Evolutionary conservation across 1,140 invertebrate species (phyloP), one percentile per base, ranked within the genome.

Genomic region (Calosoma granatense): DNA sequence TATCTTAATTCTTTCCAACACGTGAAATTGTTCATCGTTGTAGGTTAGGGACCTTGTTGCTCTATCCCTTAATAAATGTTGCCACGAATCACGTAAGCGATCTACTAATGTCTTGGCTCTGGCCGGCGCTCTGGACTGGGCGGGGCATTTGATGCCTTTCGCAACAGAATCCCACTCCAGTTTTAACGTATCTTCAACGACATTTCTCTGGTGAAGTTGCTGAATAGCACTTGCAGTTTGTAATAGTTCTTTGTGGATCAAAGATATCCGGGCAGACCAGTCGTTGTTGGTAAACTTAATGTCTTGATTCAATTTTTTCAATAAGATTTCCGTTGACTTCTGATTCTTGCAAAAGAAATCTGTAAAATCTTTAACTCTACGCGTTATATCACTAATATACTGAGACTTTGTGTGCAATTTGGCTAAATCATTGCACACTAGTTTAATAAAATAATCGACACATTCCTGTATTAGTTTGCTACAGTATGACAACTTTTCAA

Each of bases 11-110:
- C 91, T 82, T 77, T 94, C 92, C 52, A 95, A 74, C 43, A 92
- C 85, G 73, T 95, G 92, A 68, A 95, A 93, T 72, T 94, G 91
- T 73, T 94, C 92, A 74, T 95, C 92, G 68, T 94, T 93, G 70
- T 91, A 92, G 0, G 90, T 92, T 1, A 94, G 72, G 58, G 81
- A 84, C 59, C 88, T 77, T 9, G 90, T 90, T 19, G 89, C 89
- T 63, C 90, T 79, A 76, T 95, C 90, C 39, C 91, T 77, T 21
- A 93, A 78, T 51, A 94, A 76, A 78, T 93, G 89, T 72, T 94
- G 91, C 92, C 92, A 95, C 0, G 90, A 92, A 63, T 94, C 91
- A 26, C 90, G 76, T 57, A 94, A 73, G 58, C 88, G 80, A 62
- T 87, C 84, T 0, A 90, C 86, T 52, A 89, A 78, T 22, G 88